These are phyloP conservation scores for Lasioglossum pauxillum DNA, from an alignment of 2,888 invertebrate genomes.

Conservation along the genomic window DNA sequence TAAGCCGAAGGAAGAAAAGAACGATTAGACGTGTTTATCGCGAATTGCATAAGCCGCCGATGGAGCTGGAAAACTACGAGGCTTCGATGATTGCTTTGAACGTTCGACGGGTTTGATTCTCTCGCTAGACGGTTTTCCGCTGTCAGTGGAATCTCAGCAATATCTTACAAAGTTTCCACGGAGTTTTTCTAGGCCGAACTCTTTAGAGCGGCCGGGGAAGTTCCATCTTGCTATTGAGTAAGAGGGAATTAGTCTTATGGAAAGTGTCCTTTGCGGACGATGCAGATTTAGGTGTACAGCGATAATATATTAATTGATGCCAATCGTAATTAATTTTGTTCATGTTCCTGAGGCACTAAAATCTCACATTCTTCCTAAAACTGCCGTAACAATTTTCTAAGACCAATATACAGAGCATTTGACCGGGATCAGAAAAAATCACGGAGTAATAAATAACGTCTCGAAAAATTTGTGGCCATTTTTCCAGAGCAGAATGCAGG, in stretches of 20 bases:
- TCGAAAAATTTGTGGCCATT: not conserved
- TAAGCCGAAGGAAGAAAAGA: not conserved
- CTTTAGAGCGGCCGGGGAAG: no score
- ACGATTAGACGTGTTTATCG: slow-evolving; percentile 14
- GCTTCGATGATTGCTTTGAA: not conserved
- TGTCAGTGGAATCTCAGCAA: no score
- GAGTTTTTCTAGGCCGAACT: no score
- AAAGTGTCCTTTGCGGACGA: not conserved
- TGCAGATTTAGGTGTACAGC: no score
- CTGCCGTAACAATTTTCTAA: not conserved
- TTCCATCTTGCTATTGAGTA: not conserved
- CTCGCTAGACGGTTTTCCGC: no score
- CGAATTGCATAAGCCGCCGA: slow-evolving; percentile 18
- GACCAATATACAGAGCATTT: no score
- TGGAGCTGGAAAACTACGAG: not conserved
- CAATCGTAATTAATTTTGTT: not conserved
- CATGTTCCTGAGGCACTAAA: not conserved
- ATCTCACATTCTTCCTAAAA: not conserved
- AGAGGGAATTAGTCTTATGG: not conserved
- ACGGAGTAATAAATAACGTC: not conserved
- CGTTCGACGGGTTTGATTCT: not conserved
- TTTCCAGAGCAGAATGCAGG: not conserved
- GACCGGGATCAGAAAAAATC: no score
- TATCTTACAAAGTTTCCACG: no score
- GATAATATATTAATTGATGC: not conserved